These are phyloP conservation scores for Proales similis DNA, from an alignment of 1,140 invertebrate genomes.

Conservation along the genomic window DNA sequence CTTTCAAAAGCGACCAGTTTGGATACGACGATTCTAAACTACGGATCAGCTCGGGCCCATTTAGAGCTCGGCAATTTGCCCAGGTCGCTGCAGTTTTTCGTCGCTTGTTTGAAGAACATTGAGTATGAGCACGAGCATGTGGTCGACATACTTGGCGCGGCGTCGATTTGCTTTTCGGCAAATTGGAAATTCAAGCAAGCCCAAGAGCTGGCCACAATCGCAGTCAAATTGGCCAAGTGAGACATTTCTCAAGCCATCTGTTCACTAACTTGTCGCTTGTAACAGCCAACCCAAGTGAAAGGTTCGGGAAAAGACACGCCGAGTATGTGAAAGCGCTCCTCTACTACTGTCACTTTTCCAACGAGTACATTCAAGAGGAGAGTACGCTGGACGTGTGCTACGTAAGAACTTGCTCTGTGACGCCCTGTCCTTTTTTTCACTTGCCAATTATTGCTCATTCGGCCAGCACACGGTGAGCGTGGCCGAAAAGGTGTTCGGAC, in stretches of 20 bases:
- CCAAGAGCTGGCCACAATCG: neutral
- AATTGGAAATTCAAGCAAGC: constrained; percentile 35
- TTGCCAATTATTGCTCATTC: neutral
- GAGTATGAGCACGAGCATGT: constrained; percentile 28
- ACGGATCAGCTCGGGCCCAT: constrained; percentile 4
- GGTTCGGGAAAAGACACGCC: constrained; percentile 7
- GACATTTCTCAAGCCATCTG: neutral
- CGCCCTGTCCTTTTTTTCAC: neutral
- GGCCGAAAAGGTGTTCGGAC: constrained; percentile 28
- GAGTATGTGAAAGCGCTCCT: constrained; percentile 21
- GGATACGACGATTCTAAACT: constrained; percentile 25
- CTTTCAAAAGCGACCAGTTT: neutral
- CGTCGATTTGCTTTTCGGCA: constrained; percentile 21
- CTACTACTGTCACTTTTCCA: constrained; percentile 21
- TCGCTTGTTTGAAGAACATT: neutral
- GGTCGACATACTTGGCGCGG: constrained; percentile 18
- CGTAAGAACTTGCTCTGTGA: neutral
- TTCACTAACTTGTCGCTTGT: neutral
- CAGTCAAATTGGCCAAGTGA: constrained; percentile 20
- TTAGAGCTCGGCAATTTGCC: constrained; percentile 1
- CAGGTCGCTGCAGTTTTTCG: constrained; percentile 3
- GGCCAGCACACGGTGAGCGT: constrained; percentile 12
- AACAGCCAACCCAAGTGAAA: neutral
- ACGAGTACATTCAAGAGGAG: constrained; percentile 19
- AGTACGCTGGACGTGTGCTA: constrained; percentile 12